Percentiles rank a stretch among this genome's conserved stretches.
phyloP scores from a whole-genome alignment of 2,797 vertebrate species.

The Cyclopterus lumpus region DNA sequence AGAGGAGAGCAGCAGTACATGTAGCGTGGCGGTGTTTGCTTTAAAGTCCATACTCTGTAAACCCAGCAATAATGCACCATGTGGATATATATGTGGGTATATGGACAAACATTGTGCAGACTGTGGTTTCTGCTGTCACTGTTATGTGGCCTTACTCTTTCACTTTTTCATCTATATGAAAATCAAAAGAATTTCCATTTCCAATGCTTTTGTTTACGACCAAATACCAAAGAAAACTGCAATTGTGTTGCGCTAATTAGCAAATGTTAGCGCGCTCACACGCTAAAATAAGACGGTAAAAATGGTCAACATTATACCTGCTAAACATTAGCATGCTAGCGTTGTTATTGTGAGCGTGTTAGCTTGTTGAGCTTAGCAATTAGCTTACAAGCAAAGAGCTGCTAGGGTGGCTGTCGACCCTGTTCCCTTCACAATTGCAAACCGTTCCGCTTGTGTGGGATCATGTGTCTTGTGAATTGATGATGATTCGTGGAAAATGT shows the following conservation, averaged over 20 bases:
- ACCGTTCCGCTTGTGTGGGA: neutral
- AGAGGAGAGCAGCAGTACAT: conserved; percentile 10
- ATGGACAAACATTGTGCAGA: conserved; percentile 48
- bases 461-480: neutral
- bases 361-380: neutral
- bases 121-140: conserved; percentile 48
- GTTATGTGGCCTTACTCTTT: neutral
- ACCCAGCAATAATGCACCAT: neutral
- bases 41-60: conserved; percentile 18
- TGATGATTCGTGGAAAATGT: neutral
- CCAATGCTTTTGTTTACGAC: neutral
- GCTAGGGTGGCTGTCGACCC: neutral
- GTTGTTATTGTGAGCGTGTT: conserved; percentile 1
- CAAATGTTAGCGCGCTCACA: neutral
- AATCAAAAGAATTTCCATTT: conserved; percentile 17
- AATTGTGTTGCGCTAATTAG: neutral
- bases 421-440: neutral
- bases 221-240: neutral
- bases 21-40: conserved; percentile 22
- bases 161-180: conserved; percentile 14
- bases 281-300: neutral
- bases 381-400: neutral
- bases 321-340: neutral
- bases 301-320: neutral
- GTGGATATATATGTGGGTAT: neutral